These are phyloP conservation scores for Drosophila melanosoma DNA, from an alignment of 2,888 invertebrate genomes.

Conservation along the genomic window DNA sequence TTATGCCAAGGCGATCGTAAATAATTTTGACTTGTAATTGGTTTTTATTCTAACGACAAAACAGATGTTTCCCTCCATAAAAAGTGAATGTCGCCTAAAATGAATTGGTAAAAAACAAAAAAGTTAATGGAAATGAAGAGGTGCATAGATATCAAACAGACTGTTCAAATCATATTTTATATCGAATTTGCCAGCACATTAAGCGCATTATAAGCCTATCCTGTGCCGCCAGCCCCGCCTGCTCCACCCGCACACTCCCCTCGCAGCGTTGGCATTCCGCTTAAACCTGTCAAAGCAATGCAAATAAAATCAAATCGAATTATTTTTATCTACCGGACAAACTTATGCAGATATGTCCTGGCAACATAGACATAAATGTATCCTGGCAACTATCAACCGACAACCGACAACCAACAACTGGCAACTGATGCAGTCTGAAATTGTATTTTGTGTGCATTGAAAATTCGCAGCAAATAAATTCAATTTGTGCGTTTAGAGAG, in stretches of 20 bases:
- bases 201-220: conserved; percentile 48
- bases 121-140: not conserved
- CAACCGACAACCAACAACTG: conserved; percentile 16
- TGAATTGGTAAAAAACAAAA: not conserved
- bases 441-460: conserved; percentile 73
- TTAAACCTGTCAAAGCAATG: conserved; percentile 76
- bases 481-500: conserved; percentile 74
- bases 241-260: not conserved
- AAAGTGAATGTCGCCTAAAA: conserved; percentile 27
- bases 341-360: conserved; percentile 50
- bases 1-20: conserved; percentile 69
- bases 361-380: conserved; percentile 9
- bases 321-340: conserved; percentile 58
- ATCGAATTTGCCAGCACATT: conserved; percentile 67
- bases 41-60: conserved; percentile 32
- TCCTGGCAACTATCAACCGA: conserved; percentile 36
- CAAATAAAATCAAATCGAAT: conserved; percentile 80
- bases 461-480: conserved; percentile 79
- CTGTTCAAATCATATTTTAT: conserved; percentile 55
- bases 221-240: not conserved
- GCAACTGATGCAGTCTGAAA: conserved; percentile 32
- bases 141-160: conserved; percentile 8
- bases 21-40: conserved; percentile 75
- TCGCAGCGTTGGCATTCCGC: conserved; percentile 21
- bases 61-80: conserved; percentile 61